Evolutionary conservation across 2,113 vertebrate genomes (phyloP), one percentile per base, ranked within the genome.

Genomic region (Leucosticte australis): DNA sequence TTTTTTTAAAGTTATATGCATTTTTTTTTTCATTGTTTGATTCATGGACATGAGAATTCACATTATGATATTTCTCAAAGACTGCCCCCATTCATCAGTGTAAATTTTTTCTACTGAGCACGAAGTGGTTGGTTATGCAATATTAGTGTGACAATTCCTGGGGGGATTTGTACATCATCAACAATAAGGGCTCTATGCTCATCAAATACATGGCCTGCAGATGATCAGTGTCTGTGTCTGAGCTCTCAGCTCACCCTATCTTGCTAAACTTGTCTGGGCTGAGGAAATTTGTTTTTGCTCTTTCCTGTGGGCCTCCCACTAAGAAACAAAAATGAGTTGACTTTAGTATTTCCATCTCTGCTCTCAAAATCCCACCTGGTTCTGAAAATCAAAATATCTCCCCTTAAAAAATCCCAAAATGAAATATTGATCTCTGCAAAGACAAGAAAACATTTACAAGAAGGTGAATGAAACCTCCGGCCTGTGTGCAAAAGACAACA

Each of bases 241-340:
- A 90, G 37, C 47, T 56, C 33, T 91, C 53, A 75, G 57, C 49
- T 88, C 84, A 86, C 60, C 39, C 27, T 91, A 16, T 71, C 82
- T 81, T 71, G 71, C 65, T 95, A 70, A 95, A 96, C 91, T 90
- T 90, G 89, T 92, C 92, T 75, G 79, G 59, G 64, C 84, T 94
- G 71, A 94, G 70, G 44, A 86, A 83, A 85, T 68, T 88, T 88
- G 75, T 4, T 92, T 91, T 95, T 75, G 52, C 33, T 83, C 37
- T 85, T 94, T 78, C 68, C 62, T 57, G 27, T 79, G 52, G 82
- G 50, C 82, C 62, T 95, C 84, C 63, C 82, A 93, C 82, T 86
- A 60, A 68, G 89, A 90, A 89, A 94, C 9, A 92, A 95, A 96
- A 94, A 42, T 31, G 2, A 89, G 12, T 17, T 64, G 3, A 65